phyloP scores from a whole-genome alignment of 2,888 invertebrate genomes.

The Lasius platythorax region DNA sequence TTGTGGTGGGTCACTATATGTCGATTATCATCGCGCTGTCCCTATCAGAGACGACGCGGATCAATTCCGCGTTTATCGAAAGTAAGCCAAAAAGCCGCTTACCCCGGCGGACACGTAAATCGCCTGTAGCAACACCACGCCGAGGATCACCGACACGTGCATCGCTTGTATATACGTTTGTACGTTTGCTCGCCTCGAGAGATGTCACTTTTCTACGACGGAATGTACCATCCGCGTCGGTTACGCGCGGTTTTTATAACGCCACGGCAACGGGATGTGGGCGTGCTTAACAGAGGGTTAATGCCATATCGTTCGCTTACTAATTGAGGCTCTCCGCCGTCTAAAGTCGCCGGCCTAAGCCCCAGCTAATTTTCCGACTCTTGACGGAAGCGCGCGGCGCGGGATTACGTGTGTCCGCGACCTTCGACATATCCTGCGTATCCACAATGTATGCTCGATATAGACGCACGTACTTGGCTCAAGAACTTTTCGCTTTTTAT shows the following conservation, averaged over 20 bases:
- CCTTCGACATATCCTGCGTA: constrained; percentile 77
- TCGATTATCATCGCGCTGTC: not conserved
- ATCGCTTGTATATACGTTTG: constrained; percentile 31
- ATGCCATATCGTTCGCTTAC: constrained; percentile 69
- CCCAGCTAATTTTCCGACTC: constrained; percentile 70
- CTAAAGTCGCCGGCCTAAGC: constrained; percentile 38
- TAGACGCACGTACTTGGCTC: not conserved
- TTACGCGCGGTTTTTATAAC: constrained; percentile 76
- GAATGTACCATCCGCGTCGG: constrained; percentile 38
- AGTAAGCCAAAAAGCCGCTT: constrained; percentile 59
- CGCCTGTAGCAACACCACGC: constrained; percentile 65
- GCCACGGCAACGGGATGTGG: constrained; percentile 80
- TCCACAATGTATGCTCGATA: not conserved
- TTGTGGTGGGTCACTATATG: not conserved
- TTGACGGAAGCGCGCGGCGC: constrained; percentile 65
- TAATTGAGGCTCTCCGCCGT: constrained; percentile 67
- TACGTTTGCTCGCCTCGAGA: not conserved
- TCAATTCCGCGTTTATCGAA: constrained; percentile 77
- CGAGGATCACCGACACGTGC: constrained; percentile 56
- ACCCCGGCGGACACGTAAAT: constrained; percentile 73
- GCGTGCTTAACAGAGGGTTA: constrained; percentile 74
- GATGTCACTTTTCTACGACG: constrained; percentile 20
- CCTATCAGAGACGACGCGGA: constrained; percentile 63
- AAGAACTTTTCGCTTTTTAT: constrained; percentile 6
- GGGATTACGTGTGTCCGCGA: constrained; percentile 66